Conservation (phyloP, 2,797 vertebrate species). For the Alauda arvensis region DNA sequence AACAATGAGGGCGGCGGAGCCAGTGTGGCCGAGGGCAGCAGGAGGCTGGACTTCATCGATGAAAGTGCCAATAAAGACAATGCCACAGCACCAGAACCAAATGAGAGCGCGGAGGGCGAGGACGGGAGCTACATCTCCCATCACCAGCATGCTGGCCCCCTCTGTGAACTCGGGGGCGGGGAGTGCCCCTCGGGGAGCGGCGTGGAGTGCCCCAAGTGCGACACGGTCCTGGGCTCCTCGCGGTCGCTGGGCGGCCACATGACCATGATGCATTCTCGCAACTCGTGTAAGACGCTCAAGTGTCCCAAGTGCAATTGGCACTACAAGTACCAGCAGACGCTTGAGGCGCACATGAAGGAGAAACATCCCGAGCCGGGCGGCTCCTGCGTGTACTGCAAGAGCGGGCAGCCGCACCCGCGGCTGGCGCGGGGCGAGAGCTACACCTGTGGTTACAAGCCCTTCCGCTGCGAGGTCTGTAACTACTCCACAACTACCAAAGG, state of each 20-base stretch:
- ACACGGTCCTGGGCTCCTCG: constrained; percentile 94
- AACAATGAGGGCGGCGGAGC: constrained; percentile 90
- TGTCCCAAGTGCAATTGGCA: constrained; percentile 99
- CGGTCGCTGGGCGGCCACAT: constrained; percentile 97
- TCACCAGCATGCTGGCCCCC: constrained; percentile 84
- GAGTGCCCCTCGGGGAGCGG: constrained; percentile 93
- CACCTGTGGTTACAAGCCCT: constrained; percentile 98
- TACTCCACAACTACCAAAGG: constrained; percentile 99
- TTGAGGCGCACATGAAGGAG: constrained; percentile 99
- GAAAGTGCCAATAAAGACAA: constrained; percentile 99
- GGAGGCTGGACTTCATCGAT: constrained; percentile 87
- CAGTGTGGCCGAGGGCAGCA: constrained; percentile 85
- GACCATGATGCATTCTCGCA: constrained; percentile 99
- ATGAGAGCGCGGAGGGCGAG: constrained; percentile 94
- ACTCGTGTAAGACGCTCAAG: constrained; percentile 98
- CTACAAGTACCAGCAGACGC: constrained; percentile 99
- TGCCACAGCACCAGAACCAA: constrained; percentile 99
- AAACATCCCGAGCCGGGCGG: constrained; percentile 97
- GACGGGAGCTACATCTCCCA: constrained; percentile 88
- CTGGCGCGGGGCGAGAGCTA: constrained; percentile 97
- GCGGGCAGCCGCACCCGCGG: constrained; percentile 94
- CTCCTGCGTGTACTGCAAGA: constrained; percentile 92
- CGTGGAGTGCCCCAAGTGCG: constrained; percentile 98
- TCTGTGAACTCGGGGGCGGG: constrained; percentile 88
- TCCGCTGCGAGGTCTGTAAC: constrained; percentile 98